Conservation (phyloP, 2,888 invertebrate genomes). For the Himalopsyche kuldschensis region DNA sequence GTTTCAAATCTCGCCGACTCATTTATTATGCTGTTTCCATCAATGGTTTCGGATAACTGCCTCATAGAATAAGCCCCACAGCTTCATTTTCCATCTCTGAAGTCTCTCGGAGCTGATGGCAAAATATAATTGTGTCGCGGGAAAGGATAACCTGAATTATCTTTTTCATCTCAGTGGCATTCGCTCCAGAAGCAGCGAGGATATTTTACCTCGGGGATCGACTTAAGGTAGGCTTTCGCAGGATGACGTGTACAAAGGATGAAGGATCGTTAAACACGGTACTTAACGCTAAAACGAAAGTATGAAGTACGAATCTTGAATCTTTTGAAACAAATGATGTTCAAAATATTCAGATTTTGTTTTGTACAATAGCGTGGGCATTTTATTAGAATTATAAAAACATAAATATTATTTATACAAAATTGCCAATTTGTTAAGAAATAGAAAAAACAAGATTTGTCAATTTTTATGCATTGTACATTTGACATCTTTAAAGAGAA, state of each 20-base stretch:
- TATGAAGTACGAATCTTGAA: not conserved
- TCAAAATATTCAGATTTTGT: not conserved
- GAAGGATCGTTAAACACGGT: not conserved
- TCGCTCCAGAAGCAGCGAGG: not conserved
- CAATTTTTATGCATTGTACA: too few relatives aligned
- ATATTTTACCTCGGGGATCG: not conserved
- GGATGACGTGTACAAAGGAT: not conserved
- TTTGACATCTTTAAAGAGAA: too few relatives aligned
- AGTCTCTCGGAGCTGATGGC: not conserved
- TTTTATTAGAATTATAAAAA: too few relatives aligned
- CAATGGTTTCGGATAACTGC: not conserved
- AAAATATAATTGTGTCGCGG: not conserved
- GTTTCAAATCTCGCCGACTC: too few relatives aligned
- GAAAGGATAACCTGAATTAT: conserved; percentile 1
- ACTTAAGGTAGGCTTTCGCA: not conserved
- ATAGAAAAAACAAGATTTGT: too few relatives aligned
- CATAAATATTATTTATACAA: too few relatives aligned
- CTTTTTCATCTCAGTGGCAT: not conserved
- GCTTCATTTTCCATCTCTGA: not conserved
- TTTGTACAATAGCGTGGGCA: not conserved
- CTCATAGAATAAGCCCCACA: not conserved
- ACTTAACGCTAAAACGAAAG: not conserved
- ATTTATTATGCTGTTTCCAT: not conserved
- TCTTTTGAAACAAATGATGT: not conserved
- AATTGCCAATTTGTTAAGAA: too few relatives aligned